Percentiles rank a stretch among this genome's conserved stretches.
Evolutionary conservation across 1,140 invertebrate species (phyloP).

Genomic region (Schlechtendalia chinensis): DNA sequence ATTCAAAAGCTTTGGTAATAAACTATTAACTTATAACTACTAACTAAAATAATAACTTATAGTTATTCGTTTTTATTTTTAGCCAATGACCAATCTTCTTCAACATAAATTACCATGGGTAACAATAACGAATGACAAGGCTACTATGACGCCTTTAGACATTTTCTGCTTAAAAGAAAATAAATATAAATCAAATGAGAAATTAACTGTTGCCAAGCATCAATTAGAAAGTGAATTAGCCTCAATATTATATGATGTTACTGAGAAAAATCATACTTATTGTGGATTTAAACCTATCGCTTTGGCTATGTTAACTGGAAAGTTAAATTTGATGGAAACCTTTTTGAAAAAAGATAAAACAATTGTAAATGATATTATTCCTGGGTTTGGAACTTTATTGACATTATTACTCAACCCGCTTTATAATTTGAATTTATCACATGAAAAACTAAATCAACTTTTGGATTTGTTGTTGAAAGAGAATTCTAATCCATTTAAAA

Average conservation of each 20-base stretch:
- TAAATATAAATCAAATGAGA: not conserved
- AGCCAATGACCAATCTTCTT: conserved; percentile 13
- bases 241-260: conserved; percentile 1
- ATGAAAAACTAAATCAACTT: not conserved
- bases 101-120: conserved; percentile 19
- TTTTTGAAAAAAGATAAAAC: conserved; percentile 1
- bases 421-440: conserved; percentile 26
- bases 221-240: conserved; percentile 31
- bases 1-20: conserved; percentile 27
- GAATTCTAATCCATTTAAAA: conserved; percentile 6
- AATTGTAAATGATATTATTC: conserved; percentile 5
- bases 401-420: conserved; percentile 6
- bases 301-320: conserved; percentile 37
- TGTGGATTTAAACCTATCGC: not conserved
- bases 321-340: not conserved
- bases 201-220: not conserved
- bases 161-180: conserved; percentile 30
- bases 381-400: conserved; percentile 6
- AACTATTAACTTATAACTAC: no score
- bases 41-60: not conserved
- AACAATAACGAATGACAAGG: not conserved
- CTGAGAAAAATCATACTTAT: conserved; percentile 26
- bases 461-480: conserved; percentile 5
- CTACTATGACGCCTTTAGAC: conserved; percentile 24
- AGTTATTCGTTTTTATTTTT: not conserved